phyloP scores from a whole-genome alignment of 2,888 invertebrate genomes.

The Sarcophaga variegata region DNA sequence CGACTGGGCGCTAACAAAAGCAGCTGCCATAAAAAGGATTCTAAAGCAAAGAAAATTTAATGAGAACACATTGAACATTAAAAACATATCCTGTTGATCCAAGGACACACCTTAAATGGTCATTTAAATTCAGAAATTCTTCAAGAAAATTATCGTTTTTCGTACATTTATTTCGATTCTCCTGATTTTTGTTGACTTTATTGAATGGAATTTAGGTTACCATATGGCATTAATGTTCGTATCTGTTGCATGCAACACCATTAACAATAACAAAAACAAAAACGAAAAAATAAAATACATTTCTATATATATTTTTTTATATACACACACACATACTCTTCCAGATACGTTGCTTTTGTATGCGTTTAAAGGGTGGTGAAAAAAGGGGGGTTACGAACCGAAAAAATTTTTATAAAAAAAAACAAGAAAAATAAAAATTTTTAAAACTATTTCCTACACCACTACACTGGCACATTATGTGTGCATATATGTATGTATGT shows the following conservation, averaged over 20 bases:
- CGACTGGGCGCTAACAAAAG: no score
- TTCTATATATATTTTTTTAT: not conserved
- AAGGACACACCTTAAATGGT: not conserved
- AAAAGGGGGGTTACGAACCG: conserved; percentile 14
- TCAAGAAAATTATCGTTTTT: no score
- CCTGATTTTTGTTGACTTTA: no score
- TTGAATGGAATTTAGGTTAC: conserved; percentile 63
- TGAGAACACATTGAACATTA: no score
- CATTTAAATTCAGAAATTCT: no score
- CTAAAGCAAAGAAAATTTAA: no score
- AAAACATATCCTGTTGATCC: not conserved
- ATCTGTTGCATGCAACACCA: conserved; percentile 59
- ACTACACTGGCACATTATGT: not conserved
- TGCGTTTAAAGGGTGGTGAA: not conserved
- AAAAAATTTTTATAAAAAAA: conserved; percentile 45
- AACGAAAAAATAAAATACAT: not conserved
- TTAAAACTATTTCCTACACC: conserved; percentile 52
- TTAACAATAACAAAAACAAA: not conserved
- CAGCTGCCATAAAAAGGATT: no score
- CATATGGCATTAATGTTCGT: conserved; percentile 62
- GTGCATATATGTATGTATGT: not conserved
- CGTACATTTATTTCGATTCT: no score
- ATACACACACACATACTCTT: not conserved
- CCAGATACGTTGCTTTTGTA: not conserved
- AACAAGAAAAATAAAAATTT: no score